These are phyloP conservation scores for Drosophila bocqueti DNA, from an alignment of 1,140 invertebrate genomes.

Conservation along the genomic window DNA sequence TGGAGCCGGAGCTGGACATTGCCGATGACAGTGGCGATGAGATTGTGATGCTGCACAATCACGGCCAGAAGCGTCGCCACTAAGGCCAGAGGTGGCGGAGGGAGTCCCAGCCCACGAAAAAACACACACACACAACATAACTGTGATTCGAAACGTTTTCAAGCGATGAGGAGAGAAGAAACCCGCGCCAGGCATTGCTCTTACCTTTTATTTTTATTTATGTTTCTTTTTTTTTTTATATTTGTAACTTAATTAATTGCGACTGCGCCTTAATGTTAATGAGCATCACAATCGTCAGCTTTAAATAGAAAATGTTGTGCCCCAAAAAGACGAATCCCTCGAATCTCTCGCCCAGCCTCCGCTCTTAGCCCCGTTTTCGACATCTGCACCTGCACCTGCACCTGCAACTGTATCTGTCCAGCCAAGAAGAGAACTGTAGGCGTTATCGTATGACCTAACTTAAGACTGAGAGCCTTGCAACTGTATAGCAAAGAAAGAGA, in stretches of 20 bases:
- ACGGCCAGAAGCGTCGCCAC: conserved; percentile 59
- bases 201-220: conserved; percentile 30
- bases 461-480: conserved; percentile 46
- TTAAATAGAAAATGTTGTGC: conserved; percentile 46
- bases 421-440: conserved; percentile 26
- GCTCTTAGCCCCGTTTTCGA: conserved; percentile 1
- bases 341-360: conserved; percentile 26
- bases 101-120: conserved; percentile 13
- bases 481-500: conserved; percentile 2
- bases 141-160: conserved; percentile 79
- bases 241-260: conserved; percentile 6
- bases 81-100: conserved; percentile 16
- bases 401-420: conserved; percentile 19
- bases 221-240: neutral
- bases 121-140: conserved; percentile 69
- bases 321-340: neutral
- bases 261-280: conserved; percentile 21
- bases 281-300: conserved; percentile 48
- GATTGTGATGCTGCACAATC: conserved; percentile 85
- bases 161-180: conserved; percentile 37
- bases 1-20: conserved; percentile 57
- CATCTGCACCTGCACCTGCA: conserved; percentile 1
- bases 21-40: conserved; percentile 85
- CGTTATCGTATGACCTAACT: conserved; percentile 39
- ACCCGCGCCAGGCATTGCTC: conserved; percentile 26